Conservation (phyloP, 1,140 invertebrate genomes). For the Pseudomyrmex sp. region DNA sequence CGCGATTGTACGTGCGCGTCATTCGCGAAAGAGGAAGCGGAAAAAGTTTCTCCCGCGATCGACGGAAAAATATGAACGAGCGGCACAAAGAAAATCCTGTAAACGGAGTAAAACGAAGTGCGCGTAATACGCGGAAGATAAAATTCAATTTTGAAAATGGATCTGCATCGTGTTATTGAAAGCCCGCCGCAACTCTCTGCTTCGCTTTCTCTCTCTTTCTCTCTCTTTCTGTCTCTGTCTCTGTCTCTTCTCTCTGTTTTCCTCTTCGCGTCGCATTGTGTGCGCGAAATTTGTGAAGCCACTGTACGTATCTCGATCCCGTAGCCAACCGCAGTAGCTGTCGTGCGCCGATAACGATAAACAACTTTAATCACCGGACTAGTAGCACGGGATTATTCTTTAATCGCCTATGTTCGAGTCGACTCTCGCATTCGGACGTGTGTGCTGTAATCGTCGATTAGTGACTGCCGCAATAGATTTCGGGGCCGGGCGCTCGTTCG, state of each 20-base stretch:
- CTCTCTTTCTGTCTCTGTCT: background rate
- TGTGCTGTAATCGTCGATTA: constrained; percentile 19
- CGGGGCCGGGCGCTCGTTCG: too few relatives aligned
- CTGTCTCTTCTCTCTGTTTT: background rate
- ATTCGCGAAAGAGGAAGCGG: constrained; percentile 9
- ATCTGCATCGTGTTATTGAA: constrained; percentile 61
- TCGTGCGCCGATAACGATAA: constrained; percentile 46
- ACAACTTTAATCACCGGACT: constrained; percentile 69
- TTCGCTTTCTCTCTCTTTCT: background rate
- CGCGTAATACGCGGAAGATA: constrained; percentile 61
- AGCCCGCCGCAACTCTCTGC: constrained; percentile 12
- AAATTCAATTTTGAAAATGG: constrained; percentile 72
- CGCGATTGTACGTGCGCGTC: background rate
- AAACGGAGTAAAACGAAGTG: constrained; percentile 62
- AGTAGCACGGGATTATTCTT: constrained; percentile 36
- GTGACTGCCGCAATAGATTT: constrained; percentile 19
- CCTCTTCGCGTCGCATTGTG: background rate
- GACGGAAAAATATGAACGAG: constrained; percentile 20
- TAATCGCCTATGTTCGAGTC: constrained; percentile 41
- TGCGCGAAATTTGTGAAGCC: constrained; percentile 28
- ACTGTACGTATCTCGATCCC: background rate
- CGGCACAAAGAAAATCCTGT: constrained; percentile 26
- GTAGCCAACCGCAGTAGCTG: background rate
- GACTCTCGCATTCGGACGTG: constrained; percentile 11
- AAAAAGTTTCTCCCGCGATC: constrained; percentile 19